phyloP scores from a whole-genome alignment of 2,113 vertebrate species.

The human region DNA sequence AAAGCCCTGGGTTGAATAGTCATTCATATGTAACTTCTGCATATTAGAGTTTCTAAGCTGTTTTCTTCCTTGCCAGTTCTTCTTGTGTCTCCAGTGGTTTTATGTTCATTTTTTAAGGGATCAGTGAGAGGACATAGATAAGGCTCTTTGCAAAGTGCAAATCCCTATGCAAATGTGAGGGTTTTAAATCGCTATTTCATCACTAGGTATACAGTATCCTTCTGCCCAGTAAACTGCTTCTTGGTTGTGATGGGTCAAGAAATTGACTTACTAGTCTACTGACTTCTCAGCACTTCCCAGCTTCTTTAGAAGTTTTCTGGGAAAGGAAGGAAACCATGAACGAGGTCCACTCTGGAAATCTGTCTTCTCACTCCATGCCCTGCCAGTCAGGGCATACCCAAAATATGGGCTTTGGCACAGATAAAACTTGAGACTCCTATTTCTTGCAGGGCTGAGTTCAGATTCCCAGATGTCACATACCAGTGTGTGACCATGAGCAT shows the following conservation, averaged over 20 bases:
- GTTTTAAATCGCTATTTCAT: background rate
- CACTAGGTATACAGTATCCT: background rate
- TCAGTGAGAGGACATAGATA: rapidly evolving
- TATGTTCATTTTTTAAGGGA: background rate
- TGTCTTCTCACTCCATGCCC: background rate
- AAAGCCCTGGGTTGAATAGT: background rate
- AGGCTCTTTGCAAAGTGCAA: background rate
- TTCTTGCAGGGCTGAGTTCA: background rate
- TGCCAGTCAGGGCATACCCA: background rate
- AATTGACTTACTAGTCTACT: background rate
- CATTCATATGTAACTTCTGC: background rate
- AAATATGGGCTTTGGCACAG: background rate
- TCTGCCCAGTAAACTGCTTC: background rate
- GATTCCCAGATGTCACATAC: background rate
- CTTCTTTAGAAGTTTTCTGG: background rate
- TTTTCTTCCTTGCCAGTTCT: background rate
- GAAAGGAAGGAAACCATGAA: background rate
- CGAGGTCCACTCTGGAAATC: background rate
- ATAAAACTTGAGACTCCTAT: background rate
- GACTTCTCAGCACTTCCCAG: background rate
- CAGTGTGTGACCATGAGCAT: background rate
- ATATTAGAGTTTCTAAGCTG: background rate
- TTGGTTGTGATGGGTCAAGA: background rate
- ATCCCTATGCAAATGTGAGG: background rate
- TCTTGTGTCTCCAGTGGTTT: background rate